Base-by-base conservation (phyloP, 2,113 vertebrate species). In the Alaudala cheleensis region DNA sequence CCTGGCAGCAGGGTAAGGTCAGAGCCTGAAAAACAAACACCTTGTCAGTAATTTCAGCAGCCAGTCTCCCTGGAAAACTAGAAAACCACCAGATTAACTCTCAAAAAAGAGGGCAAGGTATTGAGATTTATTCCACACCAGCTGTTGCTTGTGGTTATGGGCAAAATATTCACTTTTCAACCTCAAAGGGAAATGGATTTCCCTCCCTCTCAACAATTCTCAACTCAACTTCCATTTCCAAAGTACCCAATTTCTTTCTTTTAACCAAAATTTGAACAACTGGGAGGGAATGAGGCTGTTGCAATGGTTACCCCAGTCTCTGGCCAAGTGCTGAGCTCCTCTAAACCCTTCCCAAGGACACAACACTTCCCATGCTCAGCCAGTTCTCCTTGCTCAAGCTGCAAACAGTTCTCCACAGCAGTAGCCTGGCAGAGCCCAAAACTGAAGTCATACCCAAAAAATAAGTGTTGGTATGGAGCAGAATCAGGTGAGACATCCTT, bases 1-100 rank as follows among this genome's bases (percentile, higher is more conserved):
- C 97, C 34, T 96, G 98, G 81, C 98, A 97, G 29, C 92, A 78
- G 0, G 98, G 98, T 86, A 99, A 97, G 6, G 98, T 98, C 98
- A 99, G 83, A 90, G 98, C 98, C 99, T 98, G 73, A 57, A 88
- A 93, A 67, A 44, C 73, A 79, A 86, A 85, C 8, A 71, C 25
- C 26, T 31, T 11, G 16, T 74, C 87, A 60, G 4, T 54, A 5
- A 53, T 16, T 78, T 69, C 7, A 74, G 58, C 60, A 58, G 77
- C 29, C 50, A 26, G 12, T 47, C 57, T 74, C 50, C 53, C n/a
- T 22, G n/a, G 45, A 44, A 56, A 33, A 51, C 13, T 3, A 87
- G 9, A 65, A 84, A 81, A 12, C 10, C 8, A 26, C 10, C 7
- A 19, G 11, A 71, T n/a, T 56, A 62, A 72, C n/a, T 50, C 65